These are phyloP conservation scores for Malacoctenus gilli DNA, from an alignment of 2,797 vertebrate species.

Conservation along the genomic window DNA sequence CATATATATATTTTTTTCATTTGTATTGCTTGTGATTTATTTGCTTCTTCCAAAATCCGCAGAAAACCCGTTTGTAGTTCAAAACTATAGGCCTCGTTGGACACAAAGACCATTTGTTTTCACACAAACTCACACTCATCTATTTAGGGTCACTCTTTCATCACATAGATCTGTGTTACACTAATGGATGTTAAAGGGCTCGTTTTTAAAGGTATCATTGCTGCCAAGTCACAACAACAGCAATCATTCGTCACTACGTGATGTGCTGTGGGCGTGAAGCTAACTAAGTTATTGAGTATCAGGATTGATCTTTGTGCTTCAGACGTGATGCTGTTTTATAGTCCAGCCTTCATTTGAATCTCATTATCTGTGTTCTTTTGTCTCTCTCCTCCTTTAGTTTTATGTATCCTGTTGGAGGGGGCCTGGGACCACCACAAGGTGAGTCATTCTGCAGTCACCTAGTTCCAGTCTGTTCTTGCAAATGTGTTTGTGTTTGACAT, in stretches of 20 bases:
- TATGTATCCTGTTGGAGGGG: slow-evolving; percentile 92
- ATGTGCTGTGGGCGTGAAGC: neutral
- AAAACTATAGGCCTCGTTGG: too few species aligned
- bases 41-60: too few species aligned
- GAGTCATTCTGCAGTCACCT: too few species aligned
- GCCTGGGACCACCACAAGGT: slow-evolving; percentile 93
- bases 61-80: too few species aligned
- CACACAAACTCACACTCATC: too few species aligned
- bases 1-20: too few species aligned
- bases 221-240: slow-evolving; percentile 6
- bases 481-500: too few species aligned
- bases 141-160: too few species aligned
- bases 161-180: too few species aligned
- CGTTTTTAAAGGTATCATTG: slow-evolving; percentile 8
- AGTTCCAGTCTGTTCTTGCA: too few species aligned
- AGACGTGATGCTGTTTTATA: neutral
- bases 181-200: neutral
- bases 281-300: neutral
- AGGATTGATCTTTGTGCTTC: neutral
- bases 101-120: neutral
- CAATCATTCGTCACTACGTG: neutral
- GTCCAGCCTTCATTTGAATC: slow-evolving; percentile 1
- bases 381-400: slow-evolving; percentile 81
- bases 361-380: slow-evolving; percentile 24
- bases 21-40: too few species aligned